phyloP scores from a whole-genome alignment of 1,140 invertebrate genomes.

The Bombus picipes region DNA sequence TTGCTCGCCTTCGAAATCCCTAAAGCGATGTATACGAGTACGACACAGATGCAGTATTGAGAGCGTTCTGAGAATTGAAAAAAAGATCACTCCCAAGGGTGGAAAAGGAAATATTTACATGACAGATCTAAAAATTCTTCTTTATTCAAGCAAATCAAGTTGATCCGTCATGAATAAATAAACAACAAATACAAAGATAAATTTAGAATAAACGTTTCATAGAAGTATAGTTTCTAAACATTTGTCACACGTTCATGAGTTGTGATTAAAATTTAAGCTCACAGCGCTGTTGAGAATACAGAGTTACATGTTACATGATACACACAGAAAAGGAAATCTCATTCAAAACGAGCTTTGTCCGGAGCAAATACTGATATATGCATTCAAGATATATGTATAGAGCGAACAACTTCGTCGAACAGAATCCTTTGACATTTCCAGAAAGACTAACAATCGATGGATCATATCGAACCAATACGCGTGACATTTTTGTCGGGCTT shows the following conservation, averaged over 20 bases:
- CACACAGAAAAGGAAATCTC: not conserved
- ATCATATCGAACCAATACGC: not conserved
- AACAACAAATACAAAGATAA: no score
- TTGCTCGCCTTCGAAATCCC: not conserved
- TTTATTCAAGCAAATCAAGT: not conserved
- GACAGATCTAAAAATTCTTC: not conserved
- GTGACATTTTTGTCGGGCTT: not conserved
- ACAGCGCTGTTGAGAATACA: not conserved
- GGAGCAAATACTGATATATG: not conserved
- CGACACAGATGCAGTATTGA: not conserved
- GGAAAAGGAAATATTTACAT: not conserved
- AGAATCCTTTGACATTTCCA: slow-evolving; percentile 16
- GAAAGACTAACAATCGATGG: slow-evolving; percentile 8
- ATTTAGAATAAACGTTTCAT: not conserved
- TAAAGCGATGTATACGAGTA: slow-evolving; percentile 2
- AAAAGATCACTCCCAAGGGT: not conserved
- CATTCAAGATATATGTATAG: not conserved
- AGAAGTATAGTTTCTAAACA: not conserved
- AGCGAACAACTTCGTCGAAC: not conserved
- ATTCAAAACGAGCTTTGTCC: not conserved
- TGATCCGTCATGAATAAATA: not conserved
- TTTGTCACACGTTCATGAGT: no score
- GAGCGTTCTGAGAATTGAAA: slow-evolving; percentile 14
- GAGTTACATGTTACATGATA: no score
- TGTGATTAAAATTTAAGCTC: not conserved